Evolutionary conservation across 2,113 vertebrate species (phyloP).

Genomic region (Prochilodus magdalenae): DNA sequence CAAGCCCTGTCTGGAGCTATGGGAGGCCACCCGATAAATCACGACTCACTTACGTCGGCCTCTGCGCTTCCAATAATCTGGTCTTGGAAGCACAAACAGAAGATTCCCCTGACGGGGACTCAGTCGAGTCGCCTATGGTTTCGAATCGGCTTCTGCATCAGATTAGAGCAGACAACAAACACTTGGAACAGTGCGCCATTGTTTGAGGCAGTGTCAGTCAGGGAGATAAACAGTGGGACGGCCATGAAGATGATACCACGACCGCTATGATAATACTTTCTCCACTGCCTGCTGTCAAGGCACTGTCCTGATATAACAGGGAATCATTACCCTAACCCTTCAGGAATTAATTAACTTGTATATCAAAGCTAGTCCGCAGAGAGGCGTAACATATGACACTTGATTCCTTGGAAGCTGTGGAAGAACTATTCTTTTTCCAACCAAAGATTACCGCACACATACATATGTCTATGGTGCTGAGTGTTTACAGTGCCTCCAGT

Average conservation of each 20-base stretch:
- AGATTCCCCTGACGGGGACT: conserved; percentile 42
- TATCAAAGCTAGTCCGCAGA: conserved; percentile 43
- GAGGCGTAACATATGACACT: conserved; percentile 13
- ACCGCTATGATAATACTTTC: conserved; percentile 44
- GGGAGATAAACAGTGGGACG: conserved; percentile 19
- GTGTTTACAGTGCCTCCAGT: neutral
- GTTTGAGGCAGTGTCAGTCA: conserved; percentile 58
- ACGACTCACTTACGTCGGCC: conserved; percentile 63
- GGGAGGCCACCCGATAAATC: conserved; percentile 69
- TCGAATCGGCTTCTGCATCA: conserved; percentile 63
- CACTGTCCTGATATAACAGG: conserved; percentile 16
- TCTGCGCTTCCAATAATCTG: conserved; percentile 60
- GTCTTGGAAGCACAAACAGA: conserved; percentile 62
- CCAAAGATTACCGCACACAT: neutral
- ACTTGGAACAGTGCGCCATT: conserved; percentile 65
- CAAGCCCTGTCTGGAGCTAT: conserved; percentile 55
- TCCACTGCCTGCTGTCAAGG: conserved; percentile 1
- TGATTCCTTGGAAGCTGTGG: conserved; percentile 24
- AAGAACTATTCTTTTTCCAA: neutral
- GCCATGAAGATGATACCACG: conserved; percentile 59
- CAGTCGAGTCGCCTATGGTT: conserved; percentile 47
- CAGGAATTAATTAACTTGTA: conserved; percentile 41
- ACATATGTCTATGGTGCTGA: neutral
- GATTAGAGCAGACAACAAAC: conserved; percentile 66
- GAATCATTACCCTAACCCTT: conserved; percentile 9